Evolutionary conservation across 2,888 invertebrate species (phyloP).

Genomic region (Heliothis peltigera): DNA sequence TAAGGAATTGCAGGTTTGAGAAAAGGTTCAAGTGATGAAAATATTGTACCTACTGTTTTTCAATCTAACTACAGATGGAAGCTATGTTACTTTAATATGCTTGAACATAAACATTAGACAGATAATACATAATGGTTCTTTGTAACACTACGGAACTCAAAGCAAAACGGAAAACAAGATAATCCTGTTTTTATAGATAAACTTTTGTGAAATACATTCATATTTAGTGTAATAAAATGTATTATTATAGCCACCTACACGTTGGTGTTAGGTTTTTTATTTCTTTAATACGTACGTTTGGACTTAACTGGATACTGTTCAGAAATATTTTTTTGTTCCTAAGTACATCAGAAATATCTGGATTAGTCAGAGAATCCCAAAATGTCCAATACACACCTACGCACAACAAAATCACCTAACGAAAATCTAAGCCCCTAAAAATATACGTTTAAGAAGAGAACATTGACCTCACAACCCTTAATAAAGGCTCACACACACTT

Average conservation of each 20-base stretch:
- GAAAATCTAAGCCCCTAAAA: not conserved
- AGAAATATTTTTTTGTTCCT: not conserved
- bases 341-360: too few relatives aligned
- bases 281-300: too few relatives aligned
- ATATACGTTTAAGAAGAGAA: conserved; percentile 12
- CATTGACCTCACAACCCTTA: conserved; percentile 52
- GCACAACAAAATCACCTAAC: not conserved
- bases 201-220: conserved; percentile 1
- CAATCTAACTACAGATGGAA: too few relatives aligned
- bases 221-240: not conserved
- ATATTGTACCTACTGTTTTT: too few relatives aligned
- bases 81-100: too few relatives aligned
- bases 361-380: not conserved
- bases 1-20: too few relatives aligned
- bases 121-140: not conserved
- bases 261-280: too few relatives aligned
- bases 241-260: not conserved
- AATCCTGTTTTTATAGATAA: conserved; percentile 3
- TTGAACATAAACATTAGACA: too few relatives aligned
- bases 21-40: too few relatives aligned
- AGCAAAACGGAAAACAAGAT: conserved; percentile 3
- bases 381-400: not conserved
- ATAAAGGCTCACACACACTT: conserved; percentile 68
- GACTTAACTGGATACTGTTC: not conserved
- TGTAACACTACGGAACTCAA: not conserved